phyloP scores from a whole-genome alignment of 2,888 invertebrate species.

The Tanaodytes sp. region DNA sequence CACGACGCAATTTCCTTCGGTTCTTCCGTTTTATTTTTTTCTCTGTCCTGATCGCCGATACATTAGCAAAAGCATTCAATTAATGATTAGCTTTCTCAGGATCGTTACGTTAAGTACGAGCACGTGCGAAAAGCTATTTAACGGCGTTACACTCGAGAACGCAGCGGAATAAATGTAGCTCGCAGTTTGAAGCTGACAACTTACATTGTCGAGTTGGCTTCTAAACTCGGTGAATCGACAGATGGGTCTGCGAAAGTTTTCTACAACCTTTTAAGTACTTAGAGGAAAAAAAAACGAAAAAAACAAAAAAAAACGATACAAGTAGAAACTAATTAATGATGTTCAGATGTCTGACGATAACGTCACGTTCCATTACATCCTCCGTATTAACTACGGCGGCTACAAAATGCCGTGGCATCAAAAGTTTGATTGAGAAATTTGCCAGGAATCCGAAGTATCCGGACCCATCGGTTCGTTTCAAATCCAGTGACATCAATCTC shows the following conservation, averaged over 20 bases:
- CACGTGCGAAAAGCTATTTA: slow-evolving; percentile 40
- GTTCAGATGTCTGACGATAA: slow-evolving; percentile 38
- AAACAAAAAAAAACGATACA: too few species aligned
- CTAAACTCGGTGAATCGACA: neutral
- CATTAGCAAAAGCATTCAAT: slow-evolving; percentile 42
- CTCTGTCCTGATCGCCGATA: slow-evolving; percentile 27
- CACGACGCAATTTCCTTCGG: too few species aligned
- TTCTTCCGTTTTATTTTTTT: too few species aligned
- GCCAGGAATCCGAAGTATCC: slow-evolving; percentile 15
- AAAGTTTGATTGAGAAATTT: slow-evolving; percentile 38
- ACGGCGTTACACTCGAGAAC: slow-evolving; percentile 25
- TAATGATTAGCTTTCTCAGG: slow-evolving; percentile 44
- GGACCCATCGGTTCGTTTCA: slow-evolving; percentile 3
- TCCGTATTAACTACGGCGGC: slow-evolving; percentile 14
- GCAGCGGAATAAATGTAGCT: slow-evolving; percentile 32
- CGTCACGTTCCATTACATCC: slow-evolving; percentile 35
- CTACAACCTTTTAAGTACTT: slow-evolving; percentile 41
- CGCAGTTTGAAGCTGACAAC: slow-evolving; percentile 41
- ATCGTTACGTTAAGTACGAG: slow-evolving; percentile 18
- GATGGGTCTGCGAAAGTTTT: slow-evolving; percentile 30
- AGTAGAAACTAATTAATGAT: slow-evolving; percentile 51
- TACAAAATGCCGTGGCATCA: slow-evolving; percentile 26
- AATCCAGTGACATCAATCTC: slow-evolving; percentile 20
- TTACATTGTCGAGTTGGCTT: slow-evolving; percentile 29
- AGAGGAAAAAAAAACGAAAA: too few species aligned